Conservation (phyloP, 2,797 vertebrate species). For the Fistularia tabacaria region DNA sequence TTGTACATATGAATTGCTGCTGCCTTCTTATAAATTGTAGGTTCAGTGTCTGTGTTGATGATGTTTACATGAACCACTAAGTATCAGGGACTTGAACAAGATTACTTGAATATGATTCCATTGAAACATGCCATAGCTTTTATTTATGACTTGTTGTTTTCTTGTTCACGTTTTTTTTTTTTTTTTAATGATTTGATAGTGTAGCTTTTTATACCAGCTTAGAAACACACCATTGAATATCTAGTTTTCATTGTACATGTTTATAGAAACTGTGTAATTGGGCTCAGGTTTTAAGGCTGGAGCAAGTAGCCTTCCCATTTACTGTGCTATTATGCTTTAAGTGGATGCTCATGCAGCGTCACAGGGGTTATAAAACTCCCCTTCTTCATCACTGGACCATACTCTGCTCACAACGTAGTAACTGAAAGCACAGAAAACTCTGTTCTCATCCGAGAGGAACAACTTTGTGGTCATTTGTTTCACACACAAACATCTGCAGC, state of each 20-base stretch:
- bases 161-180: slow-evolving; percentile 21
- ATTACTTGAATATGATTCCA: slow-evolving; percentile 86
- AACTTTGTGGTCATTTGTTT: slow-evolving; percentile 29
- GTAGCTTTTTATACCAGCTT: slow-evolving; percentile 54
- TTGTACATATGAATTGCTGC: slow-evolving; percentile 76
- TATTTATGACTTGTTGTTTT: slow-evolving; percentile 60
- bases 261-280: slow-evolving; percentile 47
- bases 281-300: slow-evolving; percentile 63
- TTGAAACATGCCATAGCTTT: slow-evolving; percentile 76
- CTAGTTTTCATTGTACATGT: slow-evolving; percentile 40
- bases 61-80: slow-evolving; percentile 79
- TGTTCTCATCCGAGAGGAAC: slow-evolving; percentile 13
- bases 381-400: slow-evolving; percentile 54
- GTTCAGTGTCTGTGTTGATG: slow-evolving; percentile 70
- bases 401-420: slow-evolving; percentile 14
- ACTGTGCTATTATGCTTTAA: slow-evolving; percentile 63
- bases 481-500: slow-evolving; percentile 54
- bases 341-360: slow-evolving; percentile 49
- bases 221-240: slow-evolving; percentile 47
- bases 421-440: slow-evolving; percentile 1
- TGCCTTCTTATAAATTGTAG: slow-evolving; percentile 71
- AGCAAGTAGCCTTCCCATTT: slow-evolving; percentile 41
- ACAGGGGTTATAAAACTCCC: slow-evolving; percentile 23
- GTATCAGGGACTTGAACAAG: slow-evolving; percentile 82
- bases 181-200: slow-evolving; percentile 39